Conservation (phyloP, 2,113 vertebrate genomes). For the Dicentrarchus labrax region DNA sequence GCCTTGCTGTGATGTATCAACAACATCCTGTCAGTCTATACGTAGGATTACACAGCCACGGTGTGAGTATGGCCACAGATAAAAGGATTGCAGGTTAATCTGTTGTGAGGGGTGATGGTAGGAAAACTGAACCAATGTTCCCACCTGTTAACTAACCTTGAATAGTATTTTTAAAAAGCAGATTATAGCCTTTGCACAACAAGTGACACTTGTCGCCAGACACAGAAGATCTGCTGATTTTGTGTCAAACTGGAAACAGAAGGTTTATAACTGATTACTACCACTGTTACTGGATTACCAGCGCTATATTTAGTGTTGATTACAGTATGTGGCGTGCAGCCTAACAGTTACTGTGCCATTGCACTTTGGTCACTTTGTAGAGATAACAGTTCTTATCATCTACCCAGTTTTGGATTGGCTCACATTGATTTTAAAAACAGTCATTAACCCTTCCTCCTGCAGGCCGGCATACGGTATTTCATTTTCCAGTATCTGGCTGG, state of each 20-base stretch:
- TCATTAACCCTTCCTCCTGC: background rate
- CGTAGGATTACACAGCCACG: slow-evolving; percentile 35
- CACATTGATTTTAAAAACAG: background rate
- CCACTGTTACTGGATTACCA: background rate
- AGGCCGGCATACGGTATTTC: background rate
- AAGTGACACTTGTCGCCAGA: background rate
- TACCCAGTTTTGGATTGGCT: background rate
- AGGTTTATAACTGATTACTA: background rate
- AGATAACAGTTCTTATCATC: slow-evolving; percentile 18
- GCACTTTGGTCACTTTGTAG: background rate
- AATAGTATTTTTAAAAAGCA: background rate
- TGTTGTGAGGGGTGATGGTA: background rate
- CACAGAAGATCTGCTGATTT: background rate
- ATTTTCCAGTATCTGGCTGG: background rate
- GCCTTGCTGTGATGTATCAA: background rate
- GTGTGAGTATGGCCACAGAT: slow-evolving; percentile 1
- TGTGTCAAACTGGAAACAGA: background rate
- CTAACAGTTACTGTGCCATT: background rate
- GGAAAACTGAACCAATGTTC: slow-evolving; percentile 2
- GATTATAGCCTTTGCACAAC: background rate
- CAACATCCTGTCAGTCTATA: slow-evolving; percentile 17
- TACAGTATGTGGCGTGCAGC: background rate
- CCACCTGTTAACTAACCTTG: background rate
- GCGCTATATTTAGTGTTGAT: background rate
- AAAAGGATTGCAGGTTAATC: slow-evolving; percentile 37